Percentiles rank a stretch among this genome's conserved stretches.
Evolutionary conservation across 2,888 invertebrate genomes (phyloP).

Genomic region (Metopia argyrocephala): DNA sequence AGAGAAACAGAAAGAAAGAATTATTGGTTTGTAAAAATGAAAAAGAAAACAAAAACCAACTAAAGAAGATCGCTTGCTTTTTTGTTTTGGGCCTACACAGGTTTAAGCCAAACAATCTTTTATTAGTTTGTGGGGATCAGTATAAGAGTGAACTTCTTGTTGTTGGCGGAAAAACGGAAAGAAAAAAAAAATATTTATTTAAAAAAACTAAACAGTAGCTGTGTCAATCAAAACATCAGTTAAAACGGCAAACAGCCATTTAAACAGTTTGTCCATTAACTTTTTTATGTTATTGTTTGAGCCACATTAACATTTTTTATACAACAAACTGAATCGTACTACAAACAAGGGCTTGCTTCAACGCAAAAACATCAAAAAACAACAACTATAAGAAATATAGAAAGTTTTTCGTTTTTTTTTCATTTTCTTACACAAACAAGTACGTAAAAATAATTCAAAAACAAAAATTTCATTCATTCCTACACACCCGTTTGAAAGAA

Average conservation of each 20-base stretch:
- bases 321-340: slow-evolving; percentile 54
- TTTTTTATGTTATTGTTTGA: slow-evolving; percentile 11
- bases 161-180: slow-evolving; percentile 33
- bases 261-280: background rate
- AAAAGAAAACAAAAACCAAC: background rate
- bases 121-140: slow-evolving; percentile 58
- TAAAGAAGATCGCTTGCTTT: slow-evolving; percentile 46
- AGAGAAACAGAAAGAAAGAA: slow-evolving; percentile 41
- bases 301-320: slow-evolving; percentile 21
- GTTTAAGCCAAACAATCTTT: slow-evolving; percentile 50
- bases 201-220: background rate
- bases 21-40: background rate
- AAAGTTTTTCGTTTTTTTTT: slow-evolving; percentile 45
- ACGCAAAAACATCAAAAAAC: background rate
- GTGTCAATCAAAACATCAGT: background rate
- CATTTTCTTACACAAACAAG: slow-evolving; percentile 13
- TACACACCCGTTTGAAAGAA: no score
- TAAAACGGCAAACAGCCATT: slow-evolving; percentile 3
- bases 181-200: background rate
- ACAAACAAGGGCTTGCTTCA: background rate
- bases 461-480: slow-evolving; percentile 2
- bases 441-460: slow-evolving; percentile 9
- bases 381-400: slow-evolving; percentile 28
- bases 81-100: slow-evolving; percentile 57
- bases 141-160: slow-evolving; percentile 61